phyloP scores from a whole-genome alignment of 30 jellyfish, hydroid and myxozoan genomes.

The Morbakka virulenta region DNA sequence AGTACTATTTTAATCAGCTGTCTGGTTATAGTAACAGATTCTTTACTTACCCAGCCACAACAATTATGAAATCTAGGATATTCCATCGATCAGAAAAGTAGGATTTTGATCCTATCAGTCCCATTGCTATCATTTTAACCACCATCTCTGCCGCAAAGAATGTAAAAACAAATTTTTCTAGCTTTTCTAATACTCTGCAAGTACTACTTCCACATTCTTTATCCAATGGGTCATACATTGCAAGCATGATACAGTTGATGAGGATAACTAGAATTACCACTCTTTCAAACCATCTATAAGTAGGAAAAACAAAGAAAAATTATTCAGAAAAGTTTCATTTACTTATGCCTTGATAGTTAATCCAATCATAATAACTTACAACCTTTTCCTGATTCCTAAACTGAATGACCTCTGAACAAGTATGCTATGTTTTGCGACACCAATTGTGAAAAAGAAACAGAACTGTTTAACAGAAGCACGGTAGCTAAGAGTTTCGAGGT shows the following conservation, averaged over 20 bases:
- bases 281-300: conserved; percentile 94
- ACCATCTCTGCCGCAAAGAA: conserved; percentile 84
- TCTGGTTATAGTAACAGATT: too few species aligned
- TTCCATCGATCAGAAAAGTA: conserved; percentile 89
- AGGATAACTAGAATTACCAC: conserved; percentile 68
- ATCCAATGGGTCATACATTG: conserved; percentile 81
- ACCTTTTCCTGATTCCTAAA: too few species aligned
- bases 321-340: too few species aligned
- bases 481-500: too few species aligned
- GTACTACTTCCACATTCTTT: conserved; percentile 35
- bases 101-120: conserved; percentile 58
- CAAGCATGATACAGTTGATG: conserved; percentile 80
- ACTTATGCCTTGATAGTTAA: too few species aligned
- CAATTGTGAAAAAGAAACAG: too few species aligned
- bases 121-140: conserved; percentile 87
- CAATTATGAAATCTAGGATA: conserved; percentile 75
- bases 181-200: conserved; percentile 56
- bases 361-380: too few species aligned
- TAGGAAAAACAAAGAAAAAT: too few species aligned
- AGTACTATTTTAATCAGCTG: too few species aligned
- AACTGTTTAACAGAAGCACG: too few species aligned
- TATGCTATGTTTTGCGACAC: too few species aligned
- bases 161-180: conserved; percentile 69
- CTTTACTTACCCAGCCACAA: conserved; percentile 82
- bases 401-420: too few species aligned